Evolutionary conservation across 2,888 invertebrate species (phyloP).

Genomic region (Microdon myrmicae): DNA sequence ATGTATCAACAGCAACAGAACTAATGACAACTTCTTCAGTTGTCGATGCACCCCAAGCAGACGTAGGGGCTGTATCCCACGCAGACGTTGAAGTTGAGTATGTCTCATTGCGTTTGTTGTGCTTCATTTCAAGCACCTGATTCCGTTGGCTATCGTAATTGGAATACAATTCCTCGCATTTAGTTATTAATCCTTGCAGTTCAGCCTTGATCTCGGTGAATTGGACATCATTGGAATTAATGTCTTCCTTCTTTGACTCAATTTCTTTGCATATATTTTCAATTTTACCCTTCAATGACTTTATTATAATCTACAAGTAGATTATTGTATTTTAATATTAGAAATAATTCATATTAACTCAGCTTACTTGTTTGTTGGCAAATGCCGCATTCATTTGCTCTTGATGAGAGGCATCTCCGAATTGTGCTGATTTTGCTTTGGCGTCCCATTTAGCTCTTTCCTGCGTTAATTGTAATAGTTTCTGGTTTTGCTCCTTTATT

Average conservation of each 20-base stretch:
- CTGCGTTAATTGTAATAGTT: constrained; percentile 81
- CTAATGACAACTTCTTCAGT: constrained; percentile 54
- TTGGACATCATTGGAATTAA: constrained; percentile 82
- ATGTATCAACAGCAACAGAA: constrained; percentile 55
- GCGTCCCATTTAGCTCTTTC: constrained; percentile 85
- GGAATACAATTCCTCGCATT: constrained; percentile 75
- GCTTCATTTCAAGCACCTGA: constrained; percentile 70
- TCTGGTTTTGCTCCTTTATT: constrained; percentile 86
- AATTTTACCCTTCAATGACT: constrained; percentile 76
- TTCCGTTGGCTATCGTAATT: constrained; percentile 76
- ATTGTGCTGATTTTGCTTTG: constrained; percentile 67
- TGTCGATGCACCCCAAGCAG: constrained; percentile 59
- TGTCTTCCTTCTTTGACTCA: constrained; percentile 80
- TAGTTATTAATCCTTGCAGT: constrained; percentile 74
- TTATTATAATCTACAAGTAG: constrained; percentile 72
- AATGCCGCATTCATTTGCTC: constrained; percentile 73
- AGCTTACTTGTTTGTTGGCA: constrained; percentile 70
- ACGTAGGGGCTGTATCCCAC: constrained; percentile 68
- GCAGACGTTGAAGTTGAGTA: constrained; percentile 66
- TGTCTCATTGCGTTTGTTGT: constrained; percentile 67
- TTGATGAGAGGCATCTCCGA: constrained; percentile 68
- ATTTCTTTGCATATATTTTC: constrained; percentile 82
- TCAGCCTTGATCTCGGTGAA: constrained; percentile 78
- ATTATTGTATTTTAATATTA: background rate
- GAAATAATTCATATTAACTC: background rate